phyloP scores from a whole-genome alignment of 1,140 invertebrate genomes.

The Calliphora vicina region DNA sequence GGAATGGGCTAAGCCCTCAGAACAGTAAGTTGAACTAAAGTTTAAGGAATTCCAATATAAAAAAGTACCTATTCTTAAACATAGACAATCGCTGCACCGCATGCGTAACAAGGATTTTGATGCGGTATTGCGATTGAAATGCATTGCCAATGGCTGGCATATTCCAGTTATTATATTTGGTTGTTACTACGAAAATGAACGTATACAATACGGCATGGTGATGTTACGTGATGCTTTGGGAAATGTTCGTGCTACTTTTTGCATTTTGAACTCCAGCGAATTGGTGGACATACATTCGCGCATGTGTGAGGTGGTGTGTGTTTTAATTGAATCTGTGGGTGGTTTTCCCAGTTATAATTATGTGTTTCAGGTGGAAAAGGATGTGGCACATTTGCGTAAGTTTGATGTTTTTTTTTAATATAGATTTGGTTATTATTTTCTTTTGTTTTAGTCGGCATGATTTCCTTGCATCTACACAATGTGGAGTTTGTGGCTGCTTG shows the following conservation, averaged over 20 bases:
- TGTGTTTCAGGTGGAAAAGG: constrained; percentile 38
- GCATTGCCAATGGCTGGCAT: constrained; percentile 43
- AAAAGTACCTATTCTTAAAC: neutral
- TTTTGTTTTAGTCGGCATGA: constrained; percentile 39
- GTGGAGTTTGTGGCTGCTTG: constrained; percentile 33
- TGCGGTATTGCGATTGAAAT: constrained; percentile 40
- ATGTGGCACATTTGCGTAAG: constrained; percentile 41
- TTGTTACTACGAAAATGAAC: constrained; percentile 27
- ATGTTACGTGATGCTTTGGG: constrained; percentile 18
- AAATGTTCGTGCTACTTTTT: constrained; percentile 35
- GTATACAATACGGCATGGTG: constrained; percentile 39
- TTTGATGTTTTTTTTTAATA: neutral
- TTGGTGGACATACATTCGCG: constrained; percentile 43
- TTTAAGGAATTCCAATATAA: neutral
- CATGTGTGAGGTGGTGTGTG: constrained; percentile 42
- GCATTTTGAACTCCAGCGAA: constrained; percentile 24
- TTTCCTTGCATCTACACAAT: constrained; percentile 22
- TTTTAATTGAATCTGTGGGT: constrained; percentile 38
- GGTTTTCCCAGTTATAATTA: constrained; percentile 41
- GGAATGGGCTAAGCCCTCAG: constrained; percentile 42
- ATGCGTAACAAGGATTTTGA: constrained; percentile 42
- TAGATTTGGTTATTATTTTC: neutral
- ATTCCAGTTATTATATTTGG: constrained; percentile 44
- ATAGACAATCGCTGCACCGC: constrained; percentile 39
- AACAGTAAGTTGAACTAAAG: constrained; percentile 35